Evolutionary conservation across 2,888 invertebrate genomes (phyloP).

Genomic region (Scelioninae gen. 1): DNA sequence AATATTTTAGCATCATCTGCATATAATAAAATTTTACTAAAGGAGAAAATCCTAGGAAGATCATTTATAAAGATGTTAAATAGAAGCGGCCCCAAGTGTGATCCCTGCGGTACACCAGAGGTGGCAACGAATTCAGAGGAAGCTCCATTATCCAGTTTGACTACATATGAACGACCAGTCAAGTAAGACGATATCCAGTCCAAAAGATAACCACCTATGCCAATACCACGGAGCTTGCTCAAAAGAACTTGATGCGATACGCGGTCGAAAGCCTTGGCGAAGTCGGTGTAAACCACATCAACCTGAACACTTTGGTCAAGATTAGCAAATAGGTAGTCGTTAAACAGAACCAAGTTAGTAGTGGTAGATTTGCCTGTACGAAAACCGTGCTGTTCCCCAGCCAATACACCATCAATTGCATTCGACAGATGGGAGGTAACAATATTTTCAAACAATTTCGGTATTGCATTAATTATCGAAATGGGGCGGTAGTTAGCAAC

Average conservation of each 20-base stretch:
- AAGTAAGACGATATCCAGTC: not conserved
- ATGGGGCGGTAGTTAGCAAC: slow-evolving; percentile 7
- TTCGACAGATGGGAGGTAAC: not conserved
- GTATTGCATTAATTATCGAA: slow-evolving; percentile 2
- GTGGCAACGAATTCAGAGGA: not conserved
- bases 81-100: not conserved
- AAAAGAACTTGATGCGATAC: not conserved
- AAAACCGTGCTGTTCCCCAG: not conserved
- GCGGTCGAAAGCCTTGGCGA: too few species aligned
- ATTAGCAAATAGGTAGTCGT: not conserved
- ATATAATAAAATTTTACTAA: not conserved
- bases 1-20: slow-evolving; percentile 4
- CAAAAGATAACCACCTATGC: not conserved
- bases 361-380: not conserved
- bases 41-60: not conserved
- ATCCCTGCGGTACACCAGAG: not conserved
- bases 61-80: slow-evolving; percentile 8
- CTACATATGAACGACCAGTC: not conserved
- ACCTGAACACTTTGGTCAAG: not conserved
- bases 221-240: not conserved
- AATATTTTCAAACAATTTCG: not conserved
- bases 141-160: not conserved
- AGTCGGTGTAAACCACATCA: not conserved
- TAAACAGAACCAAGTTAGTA: not conserved
- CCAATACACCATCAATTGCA: not conserved